These are phyloP conservation scores for Phengaris alcon DNA, from an alignment of 2,888 invertebrate species.

Conservation along the genomic window DNA sequence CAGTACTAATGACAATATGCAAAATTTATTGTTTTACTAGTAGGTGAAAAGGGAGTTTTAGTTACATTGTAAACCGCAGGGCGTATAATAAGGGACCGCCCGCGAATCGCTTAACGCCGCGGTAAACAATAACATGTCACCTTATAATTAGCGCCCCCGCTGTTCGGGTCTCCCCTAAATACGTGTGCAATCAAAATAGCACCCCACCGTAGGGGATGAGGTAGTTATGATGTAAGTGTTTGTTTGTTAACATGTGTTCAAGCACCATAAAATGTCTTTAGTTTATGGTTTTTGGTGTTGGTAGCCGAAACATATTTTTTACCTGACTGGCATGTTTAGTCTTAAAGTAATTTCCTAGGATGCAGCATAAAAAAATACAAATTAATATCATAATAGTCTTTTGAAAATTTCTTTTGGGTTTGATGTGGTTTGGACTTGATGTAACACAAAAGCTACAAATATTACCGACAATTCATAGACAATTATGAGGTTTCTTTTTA, in stretches of 20 bases:
- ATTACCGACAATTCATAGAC: no score
- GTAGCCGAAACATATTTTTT: background rate
- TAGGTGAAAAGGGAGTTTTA: conserved; percentile 5
- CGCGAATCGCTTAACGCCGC: conserved; percentile 30
- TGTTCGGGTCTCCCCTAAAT: conserved; percentile 51
- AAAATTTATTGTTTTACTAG: background rate
- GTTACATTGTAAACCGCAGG: conserved; percentile 10
- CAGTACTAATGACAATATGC: no score
- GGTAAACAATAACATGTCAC: background rate
- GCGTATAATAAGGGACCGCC: background rate
- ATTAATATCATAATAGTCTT: no score
- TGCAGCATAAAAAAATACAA: no score
- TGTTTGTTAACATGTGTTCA: conserved; percentile 15
- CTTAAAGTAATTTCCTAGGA: background rate
- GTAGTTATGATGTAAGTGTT: conserved; percentile 18
- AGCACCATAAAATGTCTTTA: conserved; percentile 10
- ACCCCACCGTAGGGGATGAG: conserved; percentile 40
- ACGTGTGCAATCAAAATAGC: conserved; percentile 32
- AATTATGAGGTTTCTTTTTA: no score
- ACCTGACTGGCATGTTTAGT: background rate
- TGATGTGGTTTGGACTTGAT: no score
- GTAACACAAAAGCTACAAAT: no score
- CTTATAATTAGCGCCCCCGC: conserved; percentile 61
- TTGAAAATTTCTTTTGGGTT: no score
- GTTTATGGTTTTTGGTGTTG: background rate